phyloP scores from a whole-genome alignment of 2,888 invertebrate species.

The Pardosa pseudoannulata region DNA sequence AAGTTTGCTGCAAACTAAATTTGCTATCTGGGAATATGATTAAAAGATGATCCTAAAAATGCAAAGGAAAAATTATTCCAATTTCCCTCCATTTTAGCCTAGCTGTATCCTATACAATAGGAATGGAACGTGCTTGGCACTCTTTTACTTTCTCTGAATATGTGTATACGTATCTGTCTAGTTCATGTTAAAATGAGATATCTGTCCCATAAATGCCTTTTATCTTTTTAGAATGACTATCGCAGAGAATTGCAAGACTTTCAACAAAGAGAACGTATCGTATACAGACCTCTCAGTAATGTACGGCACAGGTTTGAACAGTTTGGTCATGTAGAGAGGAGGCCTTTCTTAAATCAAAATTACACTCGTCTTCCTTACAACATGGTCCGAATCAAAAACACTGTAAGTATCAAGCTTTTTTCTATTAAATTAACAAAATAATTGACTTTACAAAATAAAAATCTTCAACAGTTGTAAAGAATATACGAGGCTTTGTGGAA shows the following conservation, averaged over 20 bases:
- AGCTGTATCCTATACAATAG: too few species aligned
- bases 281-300: constrained; percentile 24
- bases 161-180: too few species aligned
- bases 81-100: too few species aligned
- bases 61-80: too few species aligned
- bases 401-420: constrained; percentile 51
- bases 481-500: neutral
- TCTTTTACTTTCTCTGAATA: too few species aligned
- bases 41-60: too few species aligned
- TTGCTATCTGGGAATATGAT: too few species aligned
- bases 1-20: too few species aligned
- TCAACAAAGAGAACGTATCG: constrained; percentile 31
- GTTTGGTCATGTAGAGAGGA: constrained; percentile 41
- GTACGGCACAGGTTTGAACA: constrained; percentile 35
- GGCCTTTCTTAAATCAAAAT: constrained; percentile 65
- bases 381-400: constrained; percentile 62
- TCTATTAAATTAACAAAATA: neutral
- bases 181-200: too few species aligned
- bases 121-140: too few species aligned
- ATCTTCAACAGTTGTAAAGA: too few species aligned
- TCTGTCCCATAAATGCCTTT: too few species aligned
- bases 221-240: constrained; percentile 34
- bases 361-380: constrained; percentile 62
- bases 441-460: neutral
- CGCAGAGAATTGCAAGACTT: constrained; percentile 28